phyloP scores from a whole-genome alignment of 2,888 invertebrate species.

The Drosophila pseudotalamancana region DNA sequence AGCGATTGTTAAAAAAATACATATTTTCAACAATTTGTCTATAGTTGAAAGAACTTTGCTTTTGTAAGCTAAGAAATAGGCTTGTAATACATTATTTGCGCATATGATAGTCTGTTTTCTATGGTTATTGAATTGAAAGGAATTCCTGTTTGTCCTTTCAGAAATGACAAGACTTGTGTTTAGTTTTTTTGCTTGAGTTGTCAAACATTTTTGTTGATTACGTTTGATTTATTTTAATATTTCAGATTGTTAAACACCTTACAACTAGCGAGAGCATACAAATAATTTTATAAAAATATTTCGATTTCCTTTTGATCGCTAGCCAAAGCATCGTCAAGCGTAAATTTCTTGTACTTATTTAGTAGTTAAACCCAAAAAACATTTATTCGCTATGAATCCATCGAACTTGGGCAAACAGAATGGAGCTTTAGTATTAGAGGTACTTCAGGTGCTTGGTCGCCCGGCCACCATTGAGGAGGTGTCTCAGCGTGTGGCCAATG shows the following conservation, averaged over 20 bases:
- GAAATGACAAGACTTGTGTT: neutral
- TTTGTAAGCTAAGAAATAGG: conserved; percentile 13
- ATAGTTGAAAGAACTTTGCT: conserved; percentile 8
- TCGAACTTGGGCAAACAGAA: conserved; percentile 63
- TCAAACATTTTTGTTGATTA: conserved; percentile 17
- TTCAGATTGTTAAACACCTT: conserved; percentile 36
- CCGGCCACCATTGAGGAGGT: conserved; percentile 59
- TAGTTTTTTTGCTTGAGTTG: conserved; percentile 27
- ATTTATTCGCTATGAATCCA: conserved; percentile 51
- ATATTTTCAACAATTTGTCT: conserved; percentile 18
- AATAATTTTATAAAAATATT: conserved; percentile 47
- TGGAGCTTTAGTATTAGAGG: conserved; percentile 65
- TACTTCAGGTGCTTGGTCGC: conserved; percentile 62
- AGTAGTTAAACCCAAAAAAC: conserved; percentile 24
- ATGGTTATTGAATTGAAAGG: neutral
- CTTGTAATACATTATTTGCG: neutral
- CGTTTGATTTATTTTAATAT: neutral
- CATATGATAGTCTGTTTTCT: conserved; percentile 3
- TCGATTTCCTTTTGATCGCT: conserved; percentile 41
- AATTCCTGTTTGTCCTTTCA: conserved; percentile 15
- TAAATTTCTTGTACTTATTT: conserved; percentile 61
- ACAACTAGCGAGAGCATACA: conserved; percentile 33
- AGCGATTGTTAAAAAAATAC: neutral
- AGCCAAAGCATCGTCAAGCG: conserved; percentile 30
- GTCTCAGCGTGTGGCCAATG: conserved; percentile 50